These are phyloP conservation scores for Gandaritis pyraliata DNA, from an alignment of 2,888 invertebrate genomes.

Conservation along the genomic window DNA sequence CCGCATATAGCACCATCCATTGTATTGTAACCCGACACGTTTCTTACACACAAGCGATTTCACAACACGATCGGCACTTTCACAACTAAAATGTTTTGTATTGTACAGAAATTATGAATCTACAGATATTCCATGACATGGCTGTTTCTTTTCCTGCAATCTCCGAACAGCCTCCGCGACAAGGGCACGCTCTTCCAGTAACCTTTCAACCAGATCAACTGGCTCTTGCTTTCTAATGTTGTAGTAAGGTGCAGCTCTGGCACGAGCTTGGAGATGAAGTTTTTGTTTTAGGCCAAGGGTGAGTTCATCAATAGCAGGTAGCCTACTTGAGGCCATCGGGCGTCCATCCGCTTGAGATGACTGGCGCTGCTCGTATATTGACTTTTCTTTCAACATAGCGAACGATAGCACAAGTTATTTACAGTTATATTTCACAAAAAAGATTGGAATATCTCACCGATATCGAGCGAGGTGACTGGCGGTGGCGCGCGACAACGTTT, in stretches of 20 bases:
- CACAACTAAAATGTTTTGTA: constrained; percentile 83
- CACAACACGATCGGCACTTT: constrained; percentile 84
- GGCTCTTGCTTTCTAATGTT: constrained; percentile 83
- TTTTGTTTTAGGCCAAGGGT: constrained; percentile 82
- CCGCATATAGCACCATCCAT: constrained; percentile 85
- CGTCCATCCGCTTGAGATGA: constrained; percentile 66
- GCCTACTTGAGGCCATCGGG: constrained; percentile 66
- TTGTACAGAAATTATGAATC: constrained; percentile 81
- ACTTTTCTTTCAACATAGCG: constrained; percentile 79
- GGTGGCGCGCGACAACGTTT: constrained; percentile 72
- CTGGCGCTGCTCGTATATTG: constrained; percentile 69
- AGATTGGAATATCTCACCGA: constrained; percentile 64
- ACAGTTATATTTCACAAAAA: constrained; percentile 51
- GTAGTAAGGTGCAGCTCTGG: constrained; percentile 80
- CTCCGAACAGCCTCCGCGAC: constrained; percentile 82
- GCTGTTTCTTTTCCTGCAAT: constrained; percentile 79
- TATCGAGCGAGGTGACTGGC: constrained; percentile 62
- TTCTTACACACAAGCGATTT: constrained; percentile 83
- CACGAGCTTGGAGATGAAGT: constrained; percentile 80
- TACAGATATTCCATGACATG: constrained; percentile 80
- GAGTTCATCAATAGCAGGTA: constrained; percentile 78
- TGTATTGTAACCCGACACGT: constrained; percentile 85
- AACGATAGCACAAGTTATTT: constrained; percentile 45
- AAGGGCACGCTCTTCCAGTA: constrained; percentile 80
- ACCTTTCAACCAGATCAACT: constrained; percentile 78